Percentiles rank a stretch among this genome's conserved stretches.
phyloP scores from a whole-genome alignment of 2,888 invertebrate genomes.

The Acanthosepion pharaonis region DNA sequence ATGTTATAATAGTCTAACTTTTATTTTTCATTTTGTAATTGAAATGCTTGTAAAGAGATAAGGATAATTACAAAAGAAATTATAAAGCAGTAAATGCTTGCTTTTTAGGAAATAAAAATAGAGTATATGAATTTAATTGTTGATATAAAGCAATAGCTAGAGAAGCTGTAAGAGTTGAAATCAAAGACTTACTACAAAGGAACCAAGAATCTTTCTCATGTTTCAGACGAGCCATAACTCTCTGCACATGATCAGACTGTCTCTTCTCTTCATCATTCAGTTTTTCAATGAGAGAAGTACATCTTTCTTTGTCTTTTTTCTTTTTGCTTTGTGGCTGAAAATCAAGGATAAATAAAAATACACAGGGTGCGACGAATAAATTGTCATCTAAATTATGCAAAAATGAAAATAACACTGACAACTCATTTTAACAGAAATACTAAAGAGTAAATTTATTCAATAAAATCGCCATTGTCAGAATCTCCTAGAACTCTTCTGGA shows the following conservation, averaged over 20 bases:
- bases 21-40: background rate
- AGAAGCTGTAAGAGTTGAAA: background rate
- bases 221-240: slow-evolving; percentile 82
- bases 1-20: background rate
- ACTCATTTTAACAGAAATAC: too few species aligned
- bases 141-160: background rate
- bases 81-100: background rate
- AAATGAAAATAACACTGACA: too few species aligned
- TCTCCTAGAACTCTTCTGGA: too few species aligned
- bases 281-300: slow-evolving; percentile 90
- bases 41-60: background rate
- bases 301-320: slow-evolving; percentile 95
- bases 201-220: slow-evolving; percentile 77
- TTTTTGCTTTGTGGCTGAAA: slow-evolving; percentile 84
- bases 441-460: too few species aligned
- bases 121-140: background rate
- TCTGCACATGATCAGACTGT: slow-evolving; percentile 94
- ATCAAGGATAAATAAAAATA: background rate
- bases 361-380: background rate
- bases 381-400: background rate
- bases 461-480: too few species aligned
- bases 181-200: slow-evolving; percentile 64
- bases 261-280: slow-evolving; percentile 93
- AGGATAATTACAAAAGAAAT: background rate
- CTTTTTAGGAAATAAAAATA: background rate